These are phyloP conservation scores for Grantiella picta DNA, from an alignment of 2,113 vertebrate genomes.

Conservation along the genomic window DNA sequence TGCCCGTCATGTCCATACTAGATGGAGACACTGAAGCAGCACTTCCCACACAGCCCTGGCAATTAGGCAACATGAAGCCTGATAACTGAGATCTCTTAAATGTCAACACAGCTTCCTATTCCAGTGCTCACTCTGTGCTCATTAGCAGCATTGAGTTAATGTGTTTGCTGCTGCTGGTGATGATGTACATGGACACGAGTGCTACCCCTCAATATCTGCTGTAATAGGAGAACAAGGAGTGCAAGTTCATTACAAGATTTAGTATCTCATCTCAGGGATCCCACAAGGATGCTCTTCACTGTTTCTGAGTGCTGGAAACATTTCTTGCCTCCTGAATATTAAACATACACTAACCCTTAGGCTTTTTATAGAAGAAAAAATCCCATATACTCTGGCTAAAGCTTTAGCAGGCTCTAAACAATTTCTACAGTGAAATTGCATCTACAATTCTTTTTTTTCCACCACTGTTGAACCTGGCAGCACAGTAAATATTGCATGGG, in stretches of 20 bases:
- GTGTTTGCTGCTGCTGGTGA: background rate
- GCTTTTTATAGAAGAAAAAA: background rate
- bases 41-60: conserved; percentile 25
- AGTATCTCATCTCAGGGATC: background rate
- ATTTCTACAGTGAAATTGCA: background rate
- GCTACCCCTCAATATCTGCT: background rate
- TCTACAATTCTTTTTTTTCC: background rate
- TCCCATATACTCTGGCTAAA: background rate
- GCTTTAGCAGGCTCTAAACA: background rate
- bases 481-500: background rate
- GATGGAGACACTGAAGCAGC: conserved; percentile 1
- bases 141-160: background rate
- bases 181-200: background rate
- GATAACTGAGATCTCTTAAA: conserved; percentile 12
- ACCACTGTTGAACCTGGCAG: background rate
- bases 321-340: background rate
- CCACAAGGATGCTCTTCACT: background rate
- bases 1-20: conserved; percentile 35
- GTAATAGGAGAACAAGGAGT: background rate
- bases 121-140: background rate
- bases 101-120: background rate
- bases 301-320: background rate
- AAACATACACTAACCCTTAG: background rate
- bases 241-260: background rate
- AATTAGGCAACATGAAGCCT: conserved; percentile 13